Evolutionary conservation across 1,140 invertebrate species (phyloP).

Genomic region (Ganaspis sp.): DNA sequence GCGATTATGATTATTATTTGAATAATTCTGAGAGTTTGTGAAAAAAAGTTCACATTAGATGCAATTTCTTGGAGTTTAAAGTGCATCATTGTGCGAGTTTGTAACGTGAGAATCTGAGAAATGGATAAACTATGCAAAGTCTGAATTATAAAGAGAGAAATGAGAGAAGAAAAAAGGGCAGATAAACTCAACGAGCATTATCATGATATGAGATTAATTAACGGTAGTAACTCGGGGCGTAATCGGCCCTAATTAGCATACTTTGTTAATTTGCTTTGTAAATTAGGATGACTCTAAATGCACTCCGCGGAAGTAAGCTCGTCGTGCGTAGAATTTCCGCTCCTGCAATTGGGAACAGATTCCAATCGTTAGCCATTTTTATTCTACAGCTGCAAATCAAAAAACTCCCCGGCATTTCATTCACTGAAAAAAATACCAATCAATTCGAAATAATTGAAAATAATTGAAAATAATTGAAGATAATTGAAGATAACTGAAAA

Average conservation of each 20-base stretch:
- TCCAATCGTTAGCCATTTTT: not conserved
- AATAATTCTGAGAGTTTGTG: not conserved
- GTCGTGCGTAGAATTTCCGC: conserved; percentile 24
- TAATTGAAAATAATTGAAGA: too few relatives aligned
- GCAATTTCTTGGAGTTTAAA: conserved; percentile 11
- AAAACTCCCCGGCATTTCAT: too few relatives aligned
- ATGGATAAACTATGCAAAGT: not conserved
- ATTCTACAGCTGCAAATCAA: too few relatives aligned
- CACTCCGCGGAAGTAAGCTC: conserved; percentile 24
- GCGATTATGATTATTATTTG: not conserved
- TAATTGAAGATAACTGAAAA: too few relatives aligned
- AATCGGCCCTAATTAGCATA: conserved; percentile 38
- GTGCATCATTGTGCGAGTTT: conserved; percentile 1
- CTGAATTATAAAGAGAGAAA: conserved; percentile 8
- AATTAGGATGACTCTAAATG: conserved; percentile 35
- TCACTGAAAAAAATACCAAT: too few relatives aligned
- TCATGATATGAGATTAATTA: conserved; percentile 26
- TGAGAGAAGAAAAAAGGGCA: conserved; percentile 10
- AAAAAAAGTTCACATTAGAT: conserved; percentile 20
- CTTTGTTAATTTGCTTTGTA: conserved; percentile 45
- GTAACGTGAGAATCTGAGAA: conserved; percentile 14
- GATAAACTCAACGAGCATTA: conserved; percentile 16
- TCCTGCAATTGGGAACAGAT: conserved; percentile 18
- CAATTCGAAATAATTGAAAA: too few relatives aligned
- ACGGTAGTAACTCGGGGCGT: conserved; percentile 24